These are phyloP conservation scores for Holotrichia oblita DNA, from an alignment of 1,140 invertebrate species.

Conservation along the genomic window DNA sequence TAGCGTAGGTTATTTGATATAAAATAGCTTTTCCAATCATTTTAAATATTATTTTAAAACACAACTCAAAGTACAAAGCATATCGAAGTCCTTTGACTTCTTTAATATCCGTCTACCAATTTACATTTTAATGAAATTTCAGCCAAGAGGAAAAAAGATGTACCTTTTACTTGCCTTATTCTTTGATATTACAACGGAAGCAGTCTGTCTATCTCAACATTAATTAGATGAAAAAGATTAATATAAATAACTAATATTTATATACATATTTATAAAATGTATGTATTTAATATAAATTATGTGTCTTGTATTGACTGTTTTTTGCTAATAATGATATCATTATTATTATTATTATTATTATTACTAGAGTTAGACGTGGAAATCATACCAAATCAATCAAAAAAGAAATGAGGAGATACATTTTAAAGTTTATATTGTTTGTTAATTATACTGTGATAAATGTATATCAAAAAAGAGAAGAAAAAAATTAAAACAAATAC, in stretches of 20 bases:
- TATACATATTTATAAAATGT: not conserved
- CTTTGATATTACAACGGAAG: too few species aligned
- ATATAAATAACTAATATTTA: constrained; percentile 2
- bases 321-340: not conserved
- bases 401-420: not conserved
- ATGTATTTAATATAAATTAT: constrained; percentile 3
- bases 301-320: not conserved
- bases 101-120: too few species aligned
- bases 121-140: too few species aligned
- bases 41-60: too few species aligned
- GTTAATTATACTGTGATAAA: constrained; percentile 17
- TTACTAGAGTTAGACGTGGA: not conserved
- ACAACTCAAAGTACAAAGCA: too few species aligned
- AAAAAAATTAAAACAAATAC: not conserved
- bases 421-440: not conserved
- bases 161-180: too few species aligned
- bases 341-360: too few species aligned
- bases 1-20: too few species aligned
- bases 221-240: not conserved
- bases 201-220: not conserved
- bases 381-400: not conserved
- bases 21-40: too few species aligned
- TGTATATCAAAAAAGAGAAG: not conserved
- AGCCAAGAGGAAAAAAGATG: too few species aligned
- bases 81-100: too few species aligned